Base-by-base conservation (phyloP, 92 coral and sea anemone species). In the Zoanthus gigantus region DNA sequence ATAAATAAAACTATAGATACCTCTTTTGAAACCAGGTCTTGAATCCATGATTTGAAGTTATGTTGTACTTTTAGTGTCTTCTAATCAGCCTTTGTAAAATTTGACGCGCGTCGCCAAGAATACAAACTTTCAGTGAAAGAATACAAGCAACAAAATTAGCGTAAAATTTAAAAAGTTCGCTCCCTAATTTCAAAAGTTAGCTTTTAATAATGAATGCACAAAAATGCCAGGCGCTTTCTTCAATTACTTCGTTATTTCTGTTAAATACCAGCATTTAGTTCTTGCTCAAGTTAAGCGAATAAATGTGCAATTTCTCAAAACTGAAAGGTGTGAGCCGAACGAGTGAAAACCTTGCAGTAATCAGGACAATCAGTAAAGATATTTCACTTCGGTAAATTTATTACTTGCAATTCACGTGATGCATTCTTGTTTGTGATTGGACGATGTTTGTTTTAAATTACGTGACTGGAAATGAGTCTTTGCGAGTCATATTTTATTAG, bases 391-490 rank as follows among this genome's bases (percentile, higher is more conserved):
- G 75, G 58, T 9, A 42, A 66, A 23, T 81, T 45, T 81, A 81
- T 67, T 81, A 46, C 60, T 46, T 65, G 18, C n/a, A 13, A 81
- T 15, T n/a, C 85, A 81, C 74, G 85, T 81, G 85, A 81, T 47
- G 5, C 9, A n/a, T 18, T 42, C 57, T 81, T 47, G 7, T 2
- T 80, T 46, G 12, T 32, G 58, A 81, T 65, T 81, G 85, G 74
- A 69, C 73, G 53, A 61, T 37, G 45, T 18, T 29, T 79, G 17
- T 66, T 32, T 81, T 18, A 30, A 57, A 80, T 30, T 57, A 79
- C 48, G 42, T 79, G 54, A 13, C 83, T 79, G 72, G 16, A 66
- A 65, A 81, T 66, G 56, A 45, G 66, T 18, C 73, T 81, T 34
- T 44, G 74, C 66, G 45, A 57, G 34, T 65, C 32, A 58, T 77